Percentiles rank a stretch among this genome's conserved stretches.
Evolutionary conservation across 2,888 invertebrate genomes (phyloP).

Genomic region (Odontocolon sp.): DNA sequence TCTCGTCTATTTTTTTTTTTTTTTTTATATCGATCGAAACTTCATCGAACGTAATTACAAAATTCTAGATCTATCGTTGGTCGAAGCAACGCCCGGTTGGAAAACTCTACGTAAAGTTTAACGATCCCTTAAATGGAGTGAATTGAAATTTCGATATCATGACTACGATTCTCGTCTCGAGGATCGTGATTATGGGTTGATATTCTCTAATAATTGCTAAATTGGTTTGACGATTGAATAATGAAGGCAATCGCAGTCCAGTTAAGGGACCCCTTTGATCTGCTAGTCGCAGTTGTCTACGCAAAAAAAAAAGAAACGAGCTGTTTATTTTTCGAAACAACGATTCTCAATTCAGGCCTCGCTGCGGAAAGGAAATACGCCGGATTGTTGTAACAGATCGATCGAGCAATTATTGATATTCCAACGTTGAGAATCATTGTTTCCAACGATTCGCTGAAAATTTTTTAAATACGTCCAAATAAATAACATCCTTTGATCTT

Average conservation of each 20-base stretch:
- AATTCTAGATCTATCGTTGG: conserved; percentile 29
- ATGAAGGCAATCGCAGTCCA: conserved; percentile 16
- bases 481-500: conserved; percentile 30
- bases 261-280: conserved; percentile 4
- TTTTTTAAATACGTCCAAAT: conserved; percentile 30
- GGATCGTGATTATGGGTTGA: conserved; percentile 17
- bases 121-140: conserved; percentile 11
- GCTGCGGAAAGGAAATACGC: background rate
- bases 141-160: conserved; percentile 21
- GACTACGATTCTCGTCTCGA: background rate
- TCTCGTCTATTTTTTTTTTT: background rate
- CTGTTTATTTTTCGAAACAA: conserved; percentile 38
- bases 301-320: conserved; percentile 23
- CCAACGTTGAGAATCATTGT: conserved; percentile 28
- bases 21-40: conserved; percentile 8
- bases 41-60: conserved; percentile 46
- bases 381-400: background rate
- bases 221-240: conserved; percentile 23
- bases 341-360: conserved; percentile 15
- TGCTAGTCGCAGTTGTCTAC: conserved; percentile 1
- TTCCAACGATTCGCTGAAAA: conserved; percentile 19
- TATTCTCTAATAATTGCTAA: conserved; percentile 9
- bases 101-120: conserved; percentile 8
- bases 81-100: conserved; percentile 7
- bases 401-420: conserved; percentile 17